phyloP scores from a whole-genome alignment of 2,797 vertebrate species.

The Novumbra hubbsi region DNA sequence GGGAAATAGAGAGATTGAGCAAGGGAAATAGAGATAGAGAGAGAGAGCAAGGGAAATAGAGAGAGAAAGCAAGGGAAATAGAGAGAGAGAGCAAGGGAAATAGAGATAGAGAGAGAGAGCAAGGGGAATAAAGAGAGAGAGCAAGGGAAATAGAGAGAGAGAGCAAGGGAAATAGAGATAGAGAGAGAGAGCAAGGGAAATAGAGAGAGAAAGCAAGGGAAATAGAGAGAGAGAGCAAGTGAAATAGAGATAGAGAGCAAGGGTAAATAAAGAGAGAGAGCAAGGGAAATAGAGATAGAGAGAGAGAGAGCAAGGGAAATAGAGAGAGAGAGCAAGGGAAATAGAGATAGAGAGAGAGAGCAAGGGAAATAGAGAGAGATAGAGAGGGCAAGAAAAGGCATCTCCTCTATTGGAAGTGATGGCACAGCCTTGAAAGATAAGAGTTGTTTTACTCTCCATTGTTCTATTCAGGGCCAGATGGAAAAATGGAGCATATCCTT shows the following conservation, averaged over 20 bases:
- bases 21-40: background rate
- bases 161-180: background rate
- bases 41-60: constrained; percentile 4
- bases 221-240: constrained; percentile 26
- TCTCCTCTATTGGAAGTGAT: constrained; percentile 3
- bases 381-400: background rate
- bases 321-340: constrained; percentile 26
- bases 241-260: background rate
- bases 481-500: constrained; percentile 14
- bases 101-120: background rate
- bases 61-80: constrained; percentile 1
- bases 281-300: background rate
- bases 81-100: too few species aligned
- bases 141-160: constrained; percentile 3
- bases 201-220: background rate
- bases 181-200: too few species aligned
- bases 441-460: background rate
- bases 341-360: constrained; percentile 26
- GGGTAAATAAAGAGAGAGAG: too few species aligned
- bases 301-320: background rate
- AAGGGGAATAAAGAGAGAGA: constrained; percentile 19
- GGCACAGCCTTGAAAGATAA: constrained; percentile 23
- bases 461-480: constrained; percentile 6
- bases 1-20: background rate
- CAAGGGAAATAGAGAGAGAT: background rate